Percentiles rank a stretch among this genome's conserved stretches.
phyloP scores from a whole-genome alignment of 2,797 vertebrate genomes.

The Acrossocheilus wenchowensis region DNA sequence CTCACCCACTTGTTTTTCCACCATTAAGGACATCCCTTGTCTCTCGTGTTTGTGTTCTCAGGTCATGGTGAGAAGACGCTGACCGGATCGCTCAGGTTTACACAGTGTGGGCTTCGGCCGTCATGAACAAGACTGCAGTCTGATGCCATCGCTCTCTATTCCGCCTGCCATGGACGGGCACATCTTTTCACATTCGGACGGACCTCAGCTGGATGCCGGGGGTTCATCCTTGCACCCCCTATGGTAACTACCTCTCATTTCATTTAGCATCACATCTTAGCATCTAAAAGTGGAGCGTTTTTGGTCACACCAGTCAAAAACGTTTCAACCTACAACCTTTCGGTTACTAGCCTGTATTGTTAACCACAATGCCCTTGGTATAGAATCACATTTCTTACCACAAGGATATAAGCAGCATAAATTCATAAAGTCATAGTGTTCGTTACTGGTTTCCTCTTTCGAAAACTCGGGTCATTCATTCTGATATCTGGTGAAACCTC shows the following conservation, averaged over 20 bases:
- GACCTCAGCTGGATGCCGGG: constrained; percentile 76
- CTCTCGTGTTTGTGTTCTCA: constrained; percentile 44
- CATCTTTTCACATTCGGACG: constrained; percentile 82
- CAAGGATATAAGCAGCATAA: neutral
- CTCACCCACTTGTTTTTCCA: constrained; percentile 25
- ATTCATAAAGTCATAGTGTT: neutral
- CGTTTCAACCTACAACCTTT: neutral
- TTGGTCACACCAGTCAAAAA: neutral
- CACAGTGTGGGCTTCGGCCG: constrained; percentile 13
- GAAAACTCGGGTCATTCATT: neutral
- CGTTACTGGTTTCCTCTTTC: neutral
- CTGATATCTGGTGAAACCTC: neutral
- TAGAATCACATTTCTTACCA: constrained; percentile 1
- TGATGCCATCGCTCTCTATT: constrained; percentile 87
- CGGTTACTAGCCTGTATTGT: neutral
- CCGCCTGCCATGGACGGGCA: constrained; percentile 91
- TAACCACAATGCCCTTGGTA: constrained; percentile 1
- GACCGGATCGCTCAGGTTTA: neutral
- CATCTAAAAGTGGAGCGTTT: neutral
- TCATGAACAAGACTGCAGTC: constrained; percentile 66
- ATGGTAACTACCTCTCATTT: constrained; percentile 71
- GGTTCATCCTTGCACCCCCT: constrained; percentile 72
- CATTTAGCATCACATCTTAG: neutral
- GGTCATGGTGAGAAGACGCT: constrained; percentile 50
- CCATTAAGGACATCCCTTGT: neutral